Evolutionary conservation across 53 echinoderm and acorn worm species (phyloP), one percentile per base, ranked within the genome.

Genomic region (Mesocentrotus franciscanus): DNA sequence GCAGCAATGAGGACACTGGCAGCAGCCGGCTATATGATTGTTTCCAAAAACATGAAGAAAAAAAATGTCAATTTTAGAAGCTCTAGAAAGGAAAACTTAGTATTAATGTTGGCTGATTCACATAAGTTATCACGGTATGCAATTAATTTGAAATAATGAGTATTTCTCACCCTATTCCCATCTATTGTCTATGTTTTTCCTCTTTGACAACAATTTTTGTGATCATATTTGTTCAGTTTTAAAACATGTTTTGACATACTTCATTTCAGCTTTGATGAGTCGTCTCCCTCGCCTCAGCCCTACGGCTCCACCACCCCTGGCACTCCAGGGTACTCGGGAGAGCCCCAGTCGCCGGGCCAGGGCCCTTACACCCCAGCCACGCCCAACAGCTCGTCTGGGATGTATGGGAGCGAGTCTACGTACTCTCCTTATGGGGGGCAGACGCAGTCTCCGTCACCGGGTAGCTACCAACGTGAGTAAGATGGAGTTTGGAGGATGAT

Each of bases 331-430:
- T 98, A 99, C 90, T 95, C 97, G 9, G 97, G 98, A 13, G 98
- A 98, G 61, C 98, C 99, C 36, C 97, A 98, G 81, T 98, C 96
- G 56, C 97, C 96, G 42, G 98, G 97, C 24, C 74, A 95, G 42
- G 95, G 95, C 7, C 98, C 97, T 0, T 99, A 97, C 97, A 99
- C 98, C 61, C 99, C 99, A 0, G 99, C 98, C 32, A 98, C 98
- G 3, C 98, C 98, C 2, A 98, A 97, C 33, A 96, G 97, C 83
- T 93, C 97, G 18, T 97, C 98, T 0, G 97, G 97, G 85, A 98
- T 99, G 98, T 99, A 99, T 58, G 98, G 98, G 11, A 99, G 99
- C 35, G 99, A 99, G 35, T 97, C 97, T 5, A 97, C 97, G 11
- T 98, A 98, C 96, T 98, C 98, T 5, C 99, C 99, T 1, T 98